phyloP scores from a whole-genome alignment of 2,888 invertebrate species.

The Drosophila helvetica region DNA sequence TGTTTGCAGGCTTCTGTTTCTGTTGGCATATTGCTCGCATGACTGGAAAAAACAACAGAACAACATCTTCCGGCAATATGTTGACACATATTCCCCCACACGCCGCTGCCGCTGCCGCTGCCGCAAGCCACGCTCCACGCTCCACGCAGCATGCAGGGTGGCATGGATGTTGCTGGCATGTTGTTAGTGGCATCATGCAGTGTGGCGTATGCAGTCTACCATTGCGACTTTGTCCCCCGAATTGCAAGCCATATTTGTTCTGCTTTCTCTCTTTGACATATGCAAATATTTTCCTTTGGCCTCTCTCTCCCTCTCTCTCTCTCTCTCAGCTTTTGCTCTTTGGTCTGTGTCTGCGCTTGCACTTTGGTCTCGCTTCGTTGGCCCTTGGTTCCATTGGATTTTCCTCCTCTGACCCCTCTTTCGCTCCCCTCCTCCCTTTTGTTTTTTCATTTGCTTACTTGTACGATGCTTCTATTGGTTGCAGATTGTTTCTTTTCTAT shows the following conservation, averaged over 20 bases:
- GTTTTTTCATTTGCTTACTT: neutral
- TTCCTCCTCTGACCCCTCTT: neutral
- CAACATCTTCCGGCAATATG: conserved; percentile 39
- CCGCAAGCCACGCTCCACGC: conserved; percentile 5
- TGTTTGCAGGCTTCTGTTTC: conserved; percentile 4
- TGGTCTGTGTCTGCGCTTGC: conserved; percentile 12
- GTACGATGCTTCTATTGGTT: neutral
- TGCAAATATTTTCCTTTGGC: conserved; percentile 52
- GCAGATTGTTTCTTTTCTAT: conserved; percentile 46
- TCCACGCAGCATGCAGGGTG: conserved; percentile 22
- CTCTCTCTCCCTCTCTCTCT: conserved; percentile 10
- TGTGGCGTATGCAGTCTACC: conserved; percentile 52
- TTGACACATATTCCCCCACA: conserved; percentile 44
- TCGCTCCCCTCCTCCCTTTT: too few species aligned
- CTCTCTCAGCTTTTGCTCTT: neutral
- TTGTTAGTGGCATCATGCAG: conserved; percentile 35
- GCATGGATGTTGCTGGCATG: neutral
- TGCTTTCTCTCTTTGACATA: conserved; percentile 48
- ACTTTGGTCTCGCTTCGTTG: conserved; percentile 34
- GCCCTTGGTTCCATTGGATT: neutral
- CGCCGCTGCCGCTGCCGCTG: neutral
- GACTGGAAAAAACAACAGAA: conserved; percentile 19
- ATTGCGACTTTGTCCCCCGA: conserved; percentile 32
- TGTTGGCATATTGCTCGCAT: conserved; percentile 12
- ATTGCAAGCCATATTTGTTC: conserved; percentile 53